These are phyloP conservation scores for Meteorus cinctellus DNA, from an alignment of 2,888 invertebrate genomes.

Conservation along the genomic window DNA sequence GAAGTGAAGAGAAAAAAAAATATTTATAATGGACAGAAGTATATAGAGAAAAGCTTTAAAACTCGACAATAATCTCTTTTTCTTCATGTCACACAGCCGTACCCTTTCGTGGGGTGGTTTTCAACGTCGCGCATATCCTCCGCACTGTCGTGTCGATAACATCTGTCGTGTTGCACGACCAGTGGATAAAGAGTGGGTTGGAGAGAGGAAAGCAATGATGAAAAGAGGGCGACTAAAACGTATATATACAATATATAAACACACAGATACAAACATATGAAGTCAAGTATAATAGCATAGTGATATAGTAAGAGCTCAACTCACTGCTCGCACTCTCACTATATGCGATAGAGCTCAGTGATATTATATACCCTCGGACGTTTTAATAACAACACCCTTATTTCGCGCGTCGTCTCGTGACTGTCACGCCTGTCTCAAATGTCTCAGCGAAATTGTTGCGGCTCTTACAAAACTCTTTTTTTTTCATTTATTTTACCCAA, in stretches of 20 bases:
- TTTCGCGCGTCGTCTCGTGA: conserved; percentile 36
- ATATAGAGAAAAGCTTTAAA: conserved; percentile 25
- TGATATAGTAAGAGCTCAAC: neutral
- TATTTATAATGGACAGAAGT: neutral
- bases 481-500: conserved; percentile 12
- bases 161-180: conserved; percentile 32
- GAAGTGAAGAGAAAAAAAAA: neutral
- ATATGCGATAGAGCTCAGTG: conserved; percentile 2
- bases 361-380: conserved; percentile 31
- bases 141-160: conserved; percentile 38
- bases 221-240: conserved; percentile 5
- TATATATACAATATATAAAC: conserved; percentile 3
- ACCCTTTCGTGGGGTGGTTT: conserved; percentile 5
- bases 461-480: conserved; percentile 5
- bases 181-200: neutral
- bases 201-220: neutral
- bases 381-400: conserved; percentile 52
- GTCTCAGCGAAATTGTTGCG: conserved; percentile 27
- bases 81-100: neutral
- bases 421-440: conserved; percentile 35
- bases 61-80: conserved; percentile 17
- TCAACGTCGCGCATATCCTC: conserved; percentile 10
- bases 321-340: neutral
- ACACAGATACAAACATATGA: neutral
- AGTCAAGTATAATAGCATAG: neutral